Conservation (phyloP, 2,113 vertebrate species). For the Eulemur macaco region DNA sequence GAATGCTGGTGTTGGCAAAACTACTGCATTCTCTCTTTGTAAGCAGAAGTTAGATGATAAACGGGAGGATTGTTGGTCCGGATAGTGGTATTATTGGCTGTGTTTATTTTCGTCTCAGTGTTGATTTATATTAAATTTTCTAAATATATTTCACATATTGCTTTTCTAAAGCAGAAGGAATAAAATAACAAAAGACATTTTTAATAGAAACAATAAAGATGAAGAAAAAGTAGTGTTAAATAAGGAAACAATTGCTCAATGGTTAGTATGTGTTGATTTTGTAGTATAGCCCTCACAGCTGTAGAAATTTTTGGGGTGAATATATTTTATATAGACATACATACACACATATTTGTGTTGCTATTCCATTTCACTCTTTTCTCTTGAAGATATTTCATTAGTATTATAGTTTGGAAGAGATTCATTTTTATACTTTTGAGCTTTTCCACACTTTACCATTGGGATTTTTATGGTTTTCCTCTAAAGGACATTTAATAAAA, state of each 20-base stretch:
- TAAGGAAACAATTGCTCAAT: background rate
- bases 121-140: constrained; percentile 29
- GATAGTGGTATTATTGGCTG: background rate
- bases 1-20: background rate
- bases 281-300: background rate
- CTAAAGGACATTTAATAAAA: constrained; percentile 20
- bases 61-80: background rate
- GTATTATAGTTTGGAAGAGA: constrained; percentile 1
- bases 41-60: background rate
- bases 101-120: constrained; percentile 7
- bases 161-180: constrained; percentile 34
- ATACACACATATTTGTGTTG: background rate
- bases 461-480: constrained; percentile 39
- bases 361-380: background rate
- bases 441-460: background rate
- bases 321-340: background rate
- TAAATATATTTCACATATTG: background rate
- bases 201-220: constrained; percentile 15
- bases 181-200: background rate
- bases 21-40: background rate
- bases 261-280: background rate
- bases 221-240: background rate
- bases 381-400: constrained; percentile 43
- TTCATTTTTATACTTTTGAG: constrained; percentile 34
- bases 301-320: background rate